These are phyloP conservation scores for Babylonia areolata DNA, from an alignment of 1,140 invertebrate species.

Conservation along the genomic window DNA sequence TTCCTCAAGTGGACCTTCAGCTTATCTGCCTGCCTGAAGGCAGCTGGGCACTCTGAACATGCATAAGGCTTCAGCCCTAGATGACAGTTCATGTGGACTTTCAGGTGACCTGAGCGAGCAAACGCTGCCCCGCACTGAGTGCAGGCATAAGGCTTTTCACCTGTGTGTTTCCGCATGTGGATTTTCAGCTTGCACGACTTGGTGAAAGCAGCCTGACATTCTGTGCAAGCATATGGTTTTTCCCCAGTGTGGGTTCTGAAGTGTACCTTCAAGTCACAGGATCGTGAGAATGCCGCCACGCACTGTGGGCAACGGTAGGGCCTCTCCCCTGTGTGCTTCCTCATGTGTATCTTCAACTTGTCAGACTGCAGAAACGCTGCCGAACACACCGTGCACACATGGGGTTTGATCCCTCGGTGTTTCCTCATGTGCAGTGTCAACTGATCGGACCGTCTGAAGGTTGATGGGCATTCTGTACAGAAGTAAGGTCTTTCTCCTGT, in stretches of 20 bases:
- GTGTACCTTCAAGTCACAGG: background rate
- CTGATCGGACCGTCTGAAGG: background rate
- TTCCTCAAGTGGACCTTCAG: background rate
- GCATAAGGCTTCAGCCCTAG: background rate
- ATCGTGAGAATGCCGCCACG: background rate
- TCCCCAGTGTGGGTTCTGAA: background rate
- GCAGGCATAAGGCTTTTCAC: constrained; percentile 22
- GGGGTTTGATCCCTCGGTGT: constrained; percentile 26
- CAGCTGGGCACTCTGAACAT: background rate
- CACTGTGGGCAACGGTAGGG: background rate
- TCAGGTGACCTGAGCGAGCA: background rate
- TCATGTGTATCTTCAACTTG: background rate
- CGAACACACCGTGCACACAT: background rate
- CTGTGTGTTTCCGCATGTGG: constrained; percentile 7
- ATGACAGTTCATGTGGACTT: background rate
- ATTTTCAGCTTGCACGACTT: background rate
- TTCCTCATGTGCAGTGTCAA: constrained; percentile 14
- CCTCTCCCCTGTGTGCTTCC: background rate
- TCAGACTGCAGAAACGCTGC: background rate
- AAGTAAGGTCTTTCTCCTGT: constrained; percentile 9
- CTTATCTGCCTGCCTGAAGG: background rate
- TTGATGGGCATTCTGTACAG: background rate
- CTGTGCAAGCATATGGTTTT: background rate
- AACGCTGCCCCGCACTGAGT: background rate
- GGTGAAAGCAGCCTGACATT: background rate